Evolutionary conservation across 1,140 invertebrate species (phyloP).

Genomic region (Drosophila equinoxialis): DNA sequence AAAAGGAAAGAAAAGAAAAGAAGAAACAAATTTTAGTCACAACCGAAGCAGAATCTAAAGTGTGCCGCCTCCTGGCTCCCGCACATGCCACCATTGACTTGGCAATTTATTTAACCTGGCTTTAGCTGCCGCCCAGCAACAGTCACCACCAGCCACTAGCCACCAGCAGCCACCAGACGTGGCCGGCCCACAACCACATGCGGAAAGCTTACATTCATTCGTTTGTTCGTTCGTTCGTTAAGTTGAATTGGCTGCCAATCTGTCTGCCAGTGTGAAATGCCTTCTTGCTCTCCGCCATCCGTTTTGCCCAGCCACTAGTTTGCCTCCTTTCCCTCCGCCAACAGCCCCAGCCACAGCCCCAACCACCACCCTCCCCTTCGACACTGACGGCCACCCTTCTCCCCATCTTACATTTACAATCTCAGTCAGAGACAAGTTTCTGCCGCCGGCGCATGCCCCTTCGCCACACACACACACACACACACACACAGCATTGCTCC

Average conservation of each 20-base stretch:
- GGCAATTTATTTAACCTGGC: conserved; percentile 12
- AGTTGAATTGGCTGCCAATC: conserved; percentile 55
- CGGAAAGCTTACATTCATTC: conserved; percentile 64
- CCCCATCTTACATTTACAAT: conserved; percentile 30
- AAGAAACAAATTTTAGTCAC: conserved; percentile 46
- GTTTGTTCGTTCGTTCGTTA: conserved; percentile 34
- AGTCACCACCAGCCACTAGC: conserved; percentile 30
- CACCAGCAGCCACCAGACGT: not conserved
- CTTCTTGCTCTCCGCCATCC: conserved; percentile 7
- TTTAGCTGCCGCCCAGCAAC: conserved; percentile 71
- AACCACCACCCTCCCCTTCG: no score
- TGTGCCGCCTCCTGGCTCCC: not conserved
- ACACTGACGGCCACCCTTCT: not conserved
- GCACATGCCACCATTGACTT: not conserved
- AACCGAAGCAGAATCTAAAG: conserved; percentile 27
- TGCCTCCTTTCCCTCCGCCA: no score
- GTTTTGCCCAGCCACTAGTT: not conserved
- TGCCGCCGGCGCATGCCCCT: not conserved
- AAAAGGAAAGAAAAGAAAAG: conserved; percentile 45
- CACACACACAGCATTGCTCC: not conserved
- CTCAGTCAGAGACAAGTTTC: conserved; percentile 50
- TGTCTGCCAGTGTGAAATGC: conserved; percentile 60
- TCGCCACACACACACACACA: not conserved
- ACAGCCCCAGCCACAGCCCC: no score
- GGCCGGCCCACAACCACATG: conserved; percentile 4